Conservation (phyloP, 1,140 invertebrate genomes). For the Drosophila tsacasi region DNA sequence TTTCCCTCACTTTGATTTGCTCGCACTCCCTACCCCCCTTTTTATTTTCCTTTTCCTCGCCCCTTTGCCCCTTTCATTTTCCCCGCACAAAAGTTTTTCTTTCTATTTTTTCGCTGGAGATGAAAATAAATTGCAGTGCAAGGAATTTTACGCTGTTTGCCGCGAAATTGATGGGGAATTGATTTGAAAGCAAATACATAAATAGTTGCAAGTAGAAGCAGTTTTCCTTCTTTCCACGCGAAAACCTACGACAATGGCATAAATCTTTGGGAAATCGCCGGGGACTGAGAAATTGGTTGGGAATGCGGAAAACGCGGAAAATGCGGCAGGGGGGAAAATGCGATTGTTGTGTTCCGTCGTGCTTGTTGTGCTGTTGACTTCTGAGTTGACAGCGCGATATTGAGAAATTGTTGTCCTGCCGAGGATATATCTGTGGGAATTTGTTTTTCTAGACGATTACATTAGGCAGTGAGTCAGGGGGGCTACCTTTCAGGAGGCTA, state of each 20-base stretch:
- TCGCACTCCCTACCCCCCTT: background rate
- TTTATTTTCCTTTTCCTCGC: background rate
- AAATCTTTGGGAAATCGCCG: conserved; percentile 49
- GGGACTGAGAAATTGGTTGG: conserved; percentile 54
- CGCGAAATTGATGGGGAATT: conserved; percentile 81
- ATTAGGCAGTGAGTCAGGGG: conserved; percentile 16
- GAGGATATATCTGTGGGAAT: conserved; percentile 35
- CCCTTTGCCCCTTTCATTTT: background rate
- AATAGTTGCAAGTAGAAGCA: conserved; percentile 64
- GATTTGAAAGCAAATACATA: conserved; percentile 83
- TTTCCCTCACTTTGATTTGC: conserved; percentile 48
- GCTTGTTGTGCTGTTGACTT: conserved; percentile 32
- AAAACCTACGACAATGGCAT: conserved; percentile 38
- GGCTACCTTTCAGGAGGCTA: background rate
- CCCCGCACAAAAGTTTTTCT: conserved; percentile 31
- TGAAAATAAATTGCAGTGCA: conserved; percentile 80
- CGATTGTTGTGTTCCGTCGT: conserved; percentile 54
- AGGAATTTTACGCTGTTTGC: conserved; percentile 74
- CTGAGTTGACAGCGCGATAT: conserved; percentile 42
- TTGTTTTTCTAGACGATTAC: conserved; percentile 46
- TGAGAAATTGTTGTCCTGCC: conserved; percentile 49
- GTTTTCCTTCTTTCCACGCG: background rate
- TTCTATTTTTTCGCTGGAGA: conserved; percentile 38
- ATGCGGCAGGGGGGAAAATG: conserved; percentile 24
- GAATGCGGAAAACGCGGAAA: conserved; percentile 23